phyloP scores from a whole-genome alignment of 2,888 invertebrate species.

The Meiosimyza platycephala region DNA sequence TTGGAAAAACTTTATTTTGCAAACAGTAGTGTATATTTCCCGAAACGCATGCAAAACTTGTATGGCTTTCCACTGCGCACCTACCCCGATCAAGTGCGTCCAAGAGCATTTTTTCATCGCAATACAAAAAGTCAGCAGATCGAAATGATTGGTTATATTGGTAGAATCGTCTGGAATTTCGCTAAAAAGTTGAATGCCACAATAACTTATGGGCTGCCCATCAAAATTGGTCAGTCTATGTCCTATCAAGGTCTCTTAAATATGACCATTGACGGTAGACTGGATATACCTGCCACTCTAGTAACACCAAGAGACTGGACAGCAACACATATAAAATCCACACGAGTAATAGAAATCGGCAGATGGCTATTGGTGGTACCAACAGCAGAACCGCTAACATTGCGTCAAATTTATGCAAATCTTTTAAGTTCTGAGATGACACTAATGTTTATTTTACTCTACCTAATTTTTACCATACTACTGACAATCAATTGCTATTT shows the following conservation, averaged over 20 bases:
- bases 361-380: slow-evolving; percentile 27
- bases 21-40: not conserved
- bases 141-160: slow-evolving; percentile 49
- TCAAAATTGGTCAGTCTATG: too few relatives aligned
- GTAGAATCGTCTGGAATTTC: slow-evolving; percentile 46
- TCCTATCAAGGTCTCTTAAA: not conserved
- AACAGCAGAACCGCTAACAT: not conserved
- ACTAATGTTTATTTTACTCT: not conserved
- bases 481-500: too few relatives aligned
- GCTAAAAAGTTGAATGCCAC: slow-evolving; percentile 49
- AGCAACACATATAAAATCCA: not conserved
- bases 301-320: too few relatives aligned
- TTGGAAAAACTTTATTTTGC: slow-evolving; percentile 17
- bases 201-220: too few relatives aligned
- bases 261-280: not conserved
- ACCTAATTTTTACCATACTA: not conserved
- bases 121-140: slow-evolving; percentile 31
- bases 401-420: not conserved
- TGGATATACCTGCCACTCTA: not conserved
- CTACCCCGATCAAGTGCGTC: slow-evolving; percentile 50
- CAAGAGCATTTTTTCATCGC: slow-evolving; percentile 49
- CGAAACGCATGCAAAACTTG: slow-evolving; percentile 38
- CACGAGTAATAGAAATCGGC: slow-evolving; percentile 1
- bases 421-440: not conserved
- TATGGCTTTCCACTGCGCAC: slow-evolving; percentile 42